Base-by-base conservation (phyloP, 2,888 invertebrate genomes). In the Athalia rosae region DNA sequence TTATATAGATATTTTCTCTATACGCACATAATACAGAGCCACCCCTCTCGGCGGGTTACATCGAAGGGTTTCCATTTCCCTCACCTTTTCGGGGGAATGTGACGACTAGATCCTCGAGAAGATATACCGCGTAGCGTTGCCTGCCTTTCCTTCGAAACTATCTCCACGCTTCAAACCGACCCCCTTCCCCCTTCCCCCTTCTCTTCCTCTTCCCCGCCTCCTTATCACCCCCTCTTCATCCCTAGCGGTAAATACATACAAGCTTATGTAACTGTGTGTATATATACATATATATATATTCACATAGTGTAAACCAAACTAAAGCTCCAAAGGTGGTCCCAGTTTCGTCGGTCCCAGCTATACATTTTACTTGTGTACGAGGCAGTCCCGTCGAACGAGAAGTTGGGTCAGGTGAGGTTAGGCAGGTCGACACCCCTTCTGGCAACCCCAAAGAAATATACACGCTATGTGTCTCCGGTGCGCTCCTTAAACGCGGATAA, bases 401-500 rank as follows among this genome's bases (percentile, higher is more conserved):
- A 28, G 28, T 28, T 28, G 28, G 28, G 28, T 28, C 28, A 28
- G 28, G 28, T 28, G 28, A 28, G 28, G 28, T 28, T 28, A 28
- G 28, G 28, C 28, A 28, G 28, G 28, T 28, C 28, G 28, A 28
- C 28, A 28, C 28, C 28, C 28, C 28, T 28, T 28, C 28, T 28
- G 28, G 28, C 28, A 28, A 28, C 28, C 28, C 28, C 28, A 28
- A 28, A 28, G 28, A 28, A 28, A 28, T 28, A 28, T 28, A 28
- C 28, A 28, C 28, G 28, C 1, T 28, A 28, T 28, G 28, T 28
- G 28, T 28, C 28, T 28, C 28, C 28, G 28, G 79, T 82, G 64
- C 76, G 79, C 76, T 79, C 82, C 80, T 85, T 83, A 83, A 80
- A 82, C 81, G 79, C 80, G 80, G 82, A 83, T 83, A 81, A 83